Conservation (phyloP, 2,888 invertebrate species). For the Malachius bipustulatus region DNA sequence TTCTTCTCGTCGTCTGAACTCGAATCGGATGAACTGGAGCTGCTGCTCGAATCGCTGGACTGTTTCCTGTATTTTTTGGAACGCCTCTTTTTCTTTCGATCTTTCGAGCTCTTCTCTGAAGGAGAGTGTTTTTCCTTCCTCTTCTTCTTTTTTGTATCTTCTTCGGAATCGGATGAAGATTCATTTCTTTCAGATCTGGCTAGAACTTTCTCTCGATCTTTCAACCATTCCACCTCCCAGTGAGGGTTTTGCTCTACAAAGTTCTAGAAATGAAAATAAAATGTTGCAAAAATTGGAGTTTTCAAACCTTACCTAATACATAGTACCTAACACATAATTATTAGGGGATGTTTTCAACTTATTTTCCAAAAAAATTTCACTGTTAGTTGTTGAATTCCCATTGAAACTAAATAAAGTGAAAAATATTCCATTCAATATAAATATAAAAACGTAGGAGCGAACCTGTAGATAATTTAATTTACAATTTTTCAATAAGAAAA, state of each 20-base stretch:
- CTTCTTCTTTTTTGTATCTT: slow-evolving; percentile 23
- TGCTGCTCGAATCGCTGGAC: slow-evolving; percentile 36
- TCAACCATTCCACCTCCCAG: slow-evolving; percentile 80
- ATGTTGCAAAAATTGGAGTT: background rate
- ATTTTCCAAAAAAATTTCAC: no score
- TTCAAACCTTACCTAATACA: no score
- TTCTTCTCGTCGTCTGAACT: slow-evolving; percentile 32
- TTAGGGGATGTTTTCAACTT: no score
- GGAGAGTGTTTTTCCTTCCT: slow-evolving; percentile 25
- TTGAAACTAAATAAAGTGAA: no score
- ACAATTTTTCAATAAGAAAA: no score
- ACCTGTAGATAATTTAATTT: no score
- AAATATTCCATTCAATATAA: no score
- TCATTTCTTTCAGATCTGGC: slow-evolving; percentile 24
- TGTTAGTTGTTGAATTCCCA: no score
- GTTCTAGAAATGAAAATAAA: slow-evolving; percentile 43
- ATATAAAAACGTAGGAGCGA: no score
- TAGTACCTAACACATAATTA: no score
- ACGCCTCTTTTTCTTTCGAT: slow-evolving; percentile 44
- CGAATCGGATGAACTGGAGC: slow-evolving; percentile 37
- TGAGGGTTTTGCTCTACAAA: slow-evolving; percentile 76
- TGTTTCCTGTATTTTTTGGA: slow-evolving; percentile 30
- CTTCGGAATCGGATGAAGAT: slow-evolving; percentile 21
- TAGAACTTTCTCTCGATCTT: slow-evolving; percentile 49
- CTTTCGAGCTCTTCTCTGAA: slow-evolving; percentile 31